phyloP scores from a whole-genome alignment of 2,888 invertebrate species.

The Argynnis bischoffii region DNA sequence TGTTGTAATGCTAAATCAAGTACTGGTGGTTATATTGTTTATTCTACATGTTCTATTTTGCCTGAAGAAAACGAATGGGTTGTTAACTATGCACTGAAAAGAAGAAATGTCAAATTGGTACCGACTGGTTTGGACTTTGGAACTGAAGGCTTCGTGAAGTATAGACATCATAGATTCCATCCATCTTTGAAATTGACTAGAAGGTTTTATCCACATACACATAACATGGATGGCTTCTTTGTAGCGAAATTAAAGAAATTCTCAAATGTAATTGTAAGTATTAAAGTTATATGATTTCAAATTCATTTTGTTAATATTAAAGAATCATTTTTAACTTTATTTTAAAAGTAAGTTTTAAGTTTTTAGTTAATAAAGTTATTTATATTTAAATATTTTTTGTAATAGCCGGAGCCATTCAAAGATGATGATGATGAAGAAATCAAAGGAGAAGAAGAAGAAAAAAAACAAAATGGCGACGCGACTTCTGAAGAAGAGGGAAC shows the following conservation, averaged over 20 bases:
- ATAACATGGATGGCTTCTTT: slow-evolving; percentile 99
- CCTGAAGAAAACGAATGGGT: slow-evolving; percentile 99
- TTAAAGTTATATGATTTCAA: not conserved
- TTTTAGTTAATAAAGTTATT: not conserved
- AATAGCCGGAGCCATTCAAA: slow-evolving; percentile 71
- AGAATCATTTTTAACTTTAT: no score
- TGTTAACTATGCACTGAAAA: slow-evolving; percentile 96
- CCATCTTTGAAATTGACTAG: slow-evolving; percentile 93
- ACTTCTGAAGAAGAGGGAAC: slow-evolving; percentile 49
- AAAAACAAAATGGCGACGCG: slow-evolving; percentile 57
- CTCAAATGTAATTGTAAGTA: slow-evolving; percentile 87
- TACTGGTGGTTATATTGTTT: slow-evolving; percentile 97
- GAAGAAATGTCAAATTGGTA: slow-evolving; percentile 96
- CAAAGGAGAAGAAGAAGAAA: slow-evolving; percentile 38
- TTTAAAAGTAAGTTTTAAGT: no score
- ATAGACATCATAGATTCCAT: slow-evolving; percentile 92
- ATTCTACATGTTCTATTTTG: slow-evolving; percentile 98
- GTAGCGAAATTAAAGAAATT: slow-evolving; percentile 99
- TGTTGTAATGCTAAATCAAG: slow-evolving; percentile 95
- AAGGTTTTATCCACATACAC: slow-evolving; percentile 98
- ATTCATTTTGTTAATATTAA: not conserved
- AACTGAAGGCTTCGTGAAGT: slow-evolving; percentile 95
- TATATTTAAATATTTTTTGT: slow-evolving; percentile 18
- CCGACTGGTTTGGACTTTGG: slow-evolving; percentile 98
- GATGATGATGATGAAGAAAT: slow-evolving; percentile 70